Conservation (phyloP, 2,797 vertebrate species). For the Melanotaenia trifasciata region DNA sequence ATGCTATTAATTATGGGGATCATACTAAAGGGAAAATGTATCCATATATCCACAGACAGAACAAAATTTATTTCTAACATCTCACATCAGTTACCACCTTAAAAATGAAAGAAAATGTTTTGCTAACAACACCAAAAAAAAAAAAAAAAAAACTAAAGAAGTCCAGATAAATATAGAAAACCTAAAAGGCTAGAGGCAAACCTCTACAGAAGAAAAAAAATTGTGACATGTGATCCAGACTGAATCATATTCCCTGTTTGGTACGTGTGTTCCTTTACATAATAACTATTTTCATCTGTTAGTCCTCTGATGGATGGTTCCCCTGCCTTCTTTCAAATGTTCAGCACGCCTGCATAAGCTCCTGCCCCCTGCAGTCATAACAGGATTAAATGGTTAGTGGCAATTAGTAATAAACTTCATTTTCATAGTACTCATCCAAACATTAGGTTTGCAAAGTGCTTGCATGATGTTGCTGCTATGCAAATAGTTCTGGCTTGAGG, state of each 20-base stretch:
- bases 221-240: background rate
- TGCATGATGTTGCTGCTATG: conserved; percentile 25
- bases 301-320: conserved; percentile 32
- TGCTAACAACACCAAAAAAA: background rate
- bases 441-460: conserved; percentile 44
- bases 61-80: background rate
- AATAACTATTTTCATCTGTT: conserved; percentile 32
- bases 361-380: conserved; percentile 44
- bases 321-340: conserved; percentile 29
- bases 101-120: background rate
- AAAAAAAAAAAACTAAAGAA: background rate
- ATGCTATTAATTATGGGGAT: no score
- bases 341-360: conserved; percentile 39
- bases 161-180: background rate
- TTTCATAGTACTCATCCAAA: conserved; percentile 38
- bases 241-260: background rate
- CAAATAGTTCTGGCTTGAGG: conserved; percentile 35
- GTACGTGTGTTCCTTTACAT: conserved; percentile 14
- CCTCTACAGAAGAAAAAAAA: no score
- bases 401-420: conserved; percentile 63
- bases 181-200: background rate
- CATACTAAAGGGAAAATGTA: background rate
- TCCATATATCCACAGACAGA: background rate
- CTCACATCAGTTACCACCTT: background rate
- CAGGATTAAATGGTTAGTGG: conserved; percentile 50